Base-by-base conservation (phyloP, 2,888 invertebrate species). In the Mythimna pallens region DNA sequence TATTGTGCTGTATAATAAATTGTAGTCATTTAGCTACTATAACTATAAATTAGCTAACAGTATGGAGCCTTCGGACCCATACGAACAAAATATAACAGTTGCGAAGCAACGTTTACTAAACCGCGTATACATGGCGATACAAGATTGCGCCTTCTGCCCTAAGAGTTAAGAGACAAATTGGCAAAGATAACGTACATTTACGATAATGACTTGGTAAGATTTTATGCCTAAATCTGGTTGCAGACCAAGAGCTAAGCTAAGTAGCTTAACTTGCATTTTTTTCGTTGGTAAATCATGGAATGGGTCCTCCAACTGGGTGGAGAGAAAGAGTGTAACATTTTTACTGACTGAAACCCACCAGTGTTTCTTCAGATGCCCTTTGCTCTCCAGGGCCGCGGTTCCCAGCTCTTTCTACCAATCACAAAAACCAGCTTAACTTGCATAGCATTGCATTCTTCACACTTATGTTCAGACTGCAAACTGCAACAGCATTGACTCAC, bases 21-120 rank as follows among this genome's bases (percentile, higher is more conserved):
- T 63, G 68, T 84, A 76, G 78, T 74, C 75, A 83, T 84, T 87
- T 81, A 76, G 65, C 78, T 80, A 86, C 69, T 87, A 80, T 68
- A 78, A 62, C 82, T 86, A 87, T 73, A 55, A 86, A 83, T 83
- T 87, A 87, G 77, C 87, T 87, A 87, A 86, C 87, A 86, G 62
- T 72, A 78, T 74, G 76, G 81, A 76, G 57, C 82, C 85, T 84
- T 77, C 17, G 79, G 85, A 70, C 75, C 77, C 84, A 81, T 76
- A 82, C 78, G 50, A 66, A 78, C 65, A 79, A 77, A 79, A 68
- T 52, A 58, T 73, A 74, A 69, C 36, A 70, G 70, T 85, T 80
- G 81, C 82, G 52, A 63, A 65, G 73, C 84, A 83, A 85, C 80
- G 25, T 76, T 65, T 54, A 69, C 55, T 66, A 73, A 65, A 67